phyloP scores from a whole-genome alignment of 1,140 invertebrate species.

The Achatina immaculata region DNA sequence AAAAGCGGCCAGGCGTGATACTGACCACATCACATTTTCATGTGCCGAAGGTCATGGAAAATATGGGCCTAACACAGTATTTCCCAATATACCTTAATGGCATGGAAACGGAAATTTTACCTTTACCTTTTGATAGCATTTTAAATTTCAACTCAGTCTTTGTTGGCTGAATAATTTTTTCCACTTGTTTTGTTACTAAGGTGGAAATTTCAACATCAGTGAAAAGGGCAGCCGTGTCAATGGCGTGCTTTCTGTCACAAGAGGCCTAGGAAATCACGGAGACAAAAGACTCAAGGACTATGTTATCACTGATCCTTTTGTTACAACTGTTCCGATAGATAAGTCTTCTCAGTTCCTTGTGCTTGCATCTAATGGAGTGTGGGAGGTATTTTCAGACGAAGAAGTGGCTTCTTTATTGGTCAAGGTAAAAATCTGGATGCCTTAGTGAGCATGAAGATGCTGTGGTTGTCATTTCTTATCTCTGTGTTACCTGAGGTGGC shows the following conservation, averaged over 20 bases:
- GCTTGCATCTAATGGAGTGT: slow-evolving; percentile 66
- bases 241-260: slow-evolving; percentile 65
- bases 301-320: slow-evolving; percentile 61
- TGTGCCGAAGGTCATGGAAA: too few relatives aligned
- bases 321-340: slow-evolving; percentile 59
- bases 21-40: too few relatives aligned
- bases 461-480: background rate
- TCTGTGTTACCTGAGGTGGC: too few relatives aligned
- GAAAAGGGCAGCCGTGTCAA: slow-evolving; percentile 62
- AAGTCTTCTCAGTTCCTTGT: slow-evolving; percentile 68
- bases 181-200: too few relatives aligned
- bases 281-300: slow-evolving; percentile 64
- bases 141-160: too few relatives aligned
- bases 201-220: slow-evolving; percentile 64
- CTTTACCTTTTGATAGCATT: too few relatives aligned
- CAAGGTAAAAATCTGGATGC: slow-evolving; percentile 50
- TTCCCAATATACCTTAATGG: too few relatives aligned
- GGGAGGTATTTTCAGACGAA: slow-evolving; percentile 66
- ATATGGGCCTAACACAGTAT: too few relatives aligned
- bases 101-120: too few relatives aligned
- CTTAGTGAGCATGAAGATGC: background rate
- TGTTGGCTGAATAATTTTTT: too few relatives aligned
- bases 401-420: slow-evolving; percentile 64
- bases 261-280: slow-evolving; percentile 71
- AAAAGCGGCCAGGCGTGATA: too few relatives aligned